Conservation (phyloP, 1,140 invertebrate species). For the Hylaeus anthracinus region DNA sequence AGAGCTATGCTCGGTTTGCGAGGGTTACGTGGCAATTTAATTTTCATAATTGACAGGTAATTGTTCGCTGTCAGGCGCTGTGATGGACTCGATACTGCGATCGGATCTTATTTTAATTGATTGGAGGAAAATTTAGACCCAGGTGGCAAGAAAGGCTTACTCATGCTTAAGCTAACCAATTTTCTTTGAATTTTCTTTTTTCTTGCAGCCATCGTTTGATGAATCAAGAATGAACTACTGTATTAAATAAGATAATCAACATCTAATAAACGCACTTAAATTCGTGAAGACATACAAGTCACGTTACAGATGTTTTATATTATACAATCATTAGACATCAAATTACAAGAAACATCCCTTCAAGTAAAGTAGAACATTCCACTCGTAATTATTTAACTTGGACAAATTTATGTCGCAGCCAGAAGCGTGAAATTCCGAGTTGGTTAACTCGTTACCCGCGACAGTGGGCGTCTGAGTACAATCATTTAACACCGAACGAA, state of each 20-base stretch:
- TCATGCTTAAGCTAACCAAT: too few species aligned
- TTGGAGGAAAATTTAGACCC: background rate
- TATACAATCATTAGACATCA: too few species aligned
- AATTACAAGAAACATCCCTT: too few species aligned
- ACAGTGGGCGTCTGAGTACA: conserved; percentile 8
- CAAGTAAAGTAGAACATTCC: too few species aligned
- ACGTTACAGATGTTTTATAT: too few species aligned
- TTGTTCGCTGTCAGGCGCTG: background rate
- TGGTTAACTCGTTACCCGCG: background rate
- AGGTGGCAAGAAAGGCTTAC: too few species aligned
- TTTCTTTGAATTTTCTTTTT: too few species aligned
- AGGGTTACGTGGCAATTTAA: background rate
- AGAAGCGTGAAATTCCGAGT: background rate
- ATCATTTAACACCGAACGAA: conserved; percentile 1
- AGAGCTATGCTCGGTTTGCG: background rate
- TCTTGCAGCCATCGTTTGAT: too few species aligned
- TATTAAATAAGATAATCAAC: too few species aligned
- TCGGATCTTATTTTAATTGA: background rate
- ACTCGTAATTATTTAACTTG: background rate
- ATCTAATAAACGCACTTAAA: too few species aligned
- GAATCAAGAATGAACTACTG: too few species aligned
- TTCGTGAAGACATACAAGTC: too few species aligned
- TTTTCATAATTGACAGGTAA: conserved; percentile 1
- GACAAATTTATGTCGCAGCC: conserved; percentile 12
- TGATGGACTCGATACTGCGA: background rate